These are phyloP conservation scores for Ascidia mentula DNA, from an alignment of 23 tunicate genomes.

Conservation along the genomic window DNA sequence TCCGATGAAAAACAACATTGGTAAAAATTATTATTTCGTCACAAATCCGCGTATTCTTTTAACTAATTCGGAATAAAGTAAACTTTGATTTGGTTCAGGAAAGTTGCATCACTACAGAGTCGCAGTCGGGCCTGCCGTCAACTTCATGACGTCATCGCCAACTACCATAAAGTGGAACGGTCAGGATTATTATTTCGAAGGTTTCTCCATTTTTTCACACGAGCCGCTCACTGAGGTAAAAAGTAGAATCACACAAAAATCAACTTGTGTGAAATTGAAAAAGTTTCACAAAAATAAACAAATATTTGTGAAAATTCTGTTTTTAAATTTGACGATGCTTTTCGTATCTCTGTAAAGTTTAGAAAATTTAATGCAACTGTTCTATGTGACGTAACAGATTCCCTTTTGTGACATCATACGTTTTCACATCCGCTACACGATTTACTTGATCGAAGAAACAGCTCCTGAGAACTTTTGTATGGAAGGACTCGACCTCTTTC, in stretches of 20 bases:
- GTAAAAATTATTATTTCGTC: neutral
- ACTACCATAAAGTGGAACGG: constrained; percentile 69
- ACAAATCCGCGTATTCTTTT: neutral
- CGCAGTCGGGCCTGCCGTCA: constrained; percentile 74
- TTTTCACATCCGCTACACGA: constrained; percentile 87
- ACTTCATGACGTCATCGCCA: constrained; percentile 58
- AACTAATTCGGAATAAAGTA: neutral
- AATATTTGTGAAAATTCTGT: too few species aligned
- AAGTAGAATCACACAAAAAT: neutral
- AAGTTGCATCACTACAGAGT: constrained; percentile 93
- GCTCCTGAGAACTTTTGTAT: constrained; percentile 92
- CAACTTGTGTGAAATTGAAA: neutral
- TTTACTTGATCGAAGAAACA: constrained; percentile 80
- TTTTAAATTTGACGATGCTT: too few species aligned
- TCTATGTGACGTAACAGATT: constrained; percentile 25
- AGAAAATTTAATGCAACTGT: too few species aligned
- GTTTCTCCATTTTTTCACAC: constrained; percentile 90
- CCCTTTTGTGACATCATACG: constrained; percentile 89
- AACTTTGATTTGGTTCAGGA: constrained; percentile 8
- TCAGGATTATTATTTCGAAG: constrained; percentile 81
- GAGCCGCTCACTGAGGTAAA: constrained; percentile 50
- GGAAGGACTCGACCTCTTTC: constrained; percentile 76
- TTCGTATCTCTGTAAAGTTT: too few species aligned
- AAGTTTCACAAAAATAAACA: too few species aligned
- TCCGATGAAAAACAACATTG: constrained; percentile 67